These are phyloP conservation scores for Caenorhabditis sp. DNA, from an alignment of 2,888 invertebrate genomes.

Conservation along the genomic window DNA sequence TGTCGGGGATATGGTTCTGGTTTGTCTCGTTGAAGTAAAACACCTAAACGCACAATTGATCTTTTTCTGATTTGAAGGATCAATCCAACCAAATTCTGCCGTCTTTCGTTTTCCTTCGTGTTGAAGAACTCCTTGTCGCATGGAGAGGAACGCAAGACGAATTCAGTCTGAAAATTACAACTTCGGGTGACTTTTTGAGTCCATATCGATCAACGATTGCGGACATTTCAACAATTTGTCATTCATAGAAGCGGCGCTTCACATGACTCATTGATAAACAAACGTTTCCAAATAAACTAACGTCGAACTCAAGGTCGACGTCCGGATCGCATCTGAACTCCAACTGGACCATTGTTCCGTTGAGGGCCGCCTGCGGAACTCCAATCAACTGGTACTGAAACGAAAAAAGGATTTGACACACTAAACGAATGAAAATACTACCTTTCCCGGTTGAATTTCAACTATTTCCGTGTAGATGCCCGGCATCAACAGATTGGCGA, in stretches of 20 bases:
- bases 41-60: conserved; percentile 44
- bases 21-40: conserved; percentile 68
- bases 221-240: background rate
- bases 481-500: conserved; percentile 67
- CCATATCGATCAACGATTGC: background rate
- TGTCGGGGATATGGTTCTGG: conserved; percentile 70
- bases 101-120: conserved; percentile 52
- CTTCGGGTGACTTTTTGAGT: too few relatives aligned
- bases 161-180: conserved; percentile 68
- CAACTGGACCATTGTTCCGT: conserved; percentile 75
- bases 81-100: conserved; percentile 46
- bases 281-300: conserved; percentile 21
- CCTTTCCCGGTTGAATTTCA: conserved; percentile 60
- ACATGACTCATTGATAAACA: background rate
- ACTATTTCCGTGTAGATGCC: conserved; percentile 68
- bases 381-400: conserved; percentile 76
- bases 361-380: conserved; percentile 76
- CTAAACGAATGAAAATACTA: conserved; percentile 5
- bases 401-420: background rate
- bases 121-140: conserved; percentile 78
- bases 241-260: too few relatives aligned
- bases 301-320: conserved; percentile 70
- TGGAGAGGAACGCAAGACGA: conserved; percentile 76
- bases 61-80: too few relatives aligned
- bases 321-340: conserved; percentile 70